Evolutionary conservation across 2,797 vertebrate species (phyloP), one percentile per base, ranked within the genome.

Genomic region (Lepus townsendii): DNA sequence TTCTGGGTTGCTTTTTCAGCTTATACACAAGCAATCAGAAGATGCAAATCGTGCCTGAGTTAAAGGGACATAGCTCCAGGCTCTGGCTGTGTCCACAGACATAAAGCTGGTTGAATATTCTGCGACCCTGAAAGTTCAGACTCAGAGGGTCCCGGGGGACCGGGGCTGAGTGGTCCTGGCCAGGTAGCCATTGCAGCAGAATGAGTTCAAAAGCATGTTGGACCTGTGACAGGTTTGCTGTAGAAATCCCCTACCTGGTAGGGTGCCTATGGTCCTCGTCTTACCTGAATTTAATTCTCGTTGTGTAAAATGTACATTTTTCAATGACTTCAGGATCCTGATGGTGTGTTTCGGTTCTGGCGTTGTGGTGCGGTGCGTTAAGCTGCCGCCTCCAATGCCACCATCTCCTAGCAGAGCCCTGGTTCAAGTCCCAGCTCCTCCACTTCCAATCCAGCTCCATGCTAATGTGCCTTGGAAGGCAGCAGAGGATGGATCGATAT

Each of bases 1-100:
- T 54, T 90, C 66, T 11, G 52, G 95, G 88, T 68, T 30, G 32
- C 75, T 66, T 71, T 95, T 80, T 83, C 4, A 47, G 69, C 27
- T 3, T 7, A 38, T 14, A 86, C 69, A 60, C 0, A 32, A 50
- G 83, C 88, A 17, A 50, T 65, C 68, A 88, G 68, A 38, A 77
- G 72, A 88, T 32, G 87, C 80, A 54, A 66, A 50, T 66, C 27
- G 19, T 30, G 16, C 17, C 4, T 22, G 27, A 2, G 0, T 90
- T 54, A 50, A 62, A 80, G 85, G 82, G 20, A 93, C 32, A 24
- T 2, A 20, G 71, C 69, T 13, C 0, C 57, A 84, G 60, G 85
- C 8, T 35, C 42, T 47, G 42, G 42, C 42, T 2, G 57, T 30
- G 26, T 6, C 35, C 22, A 66, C 5, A 38, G 42, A 78, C 19